Base-by-base conservation (phyloP, 2,888 invertebrate genomes). In the Drosophila falleni region DNA sequence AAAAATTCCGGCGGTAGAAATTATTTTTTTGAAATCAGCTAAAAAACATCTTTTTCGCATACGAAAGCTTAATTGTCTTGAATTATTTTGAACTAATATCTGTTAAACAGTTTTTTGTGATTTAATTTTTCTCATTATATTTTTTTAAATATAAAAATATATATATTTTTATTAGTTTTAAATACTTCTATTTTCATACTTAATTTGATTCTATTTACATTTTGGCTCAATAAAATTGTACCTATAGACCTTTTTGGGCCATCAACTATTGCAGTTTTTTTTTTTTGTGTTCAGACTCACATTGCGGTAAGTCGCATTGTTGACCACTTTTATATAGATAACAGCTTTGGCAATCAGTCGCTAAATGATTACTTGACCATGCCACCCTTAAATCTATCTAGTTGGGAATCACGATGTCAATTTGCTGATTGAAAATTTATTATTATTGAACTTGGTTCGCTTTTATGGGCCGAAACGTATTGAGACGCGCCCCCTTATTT, bases 351-450 rank as follows among this genome's bases (percentile, higher is more conserved):
- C 69, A 64, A 61, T 68, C 53, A 61, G 58, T 31, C 46, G 75
- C 55, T 86, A 82, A 88, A 86, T 88, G 89, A 82, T 82, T 82
- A 80, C 89, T 82, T 80, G 80, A 87, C 81, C 70, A 74, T 46
- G 39, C n/a, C 31, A 35, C 65, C 31, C 0, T 5, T 15, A n/a
- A n/a, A 9, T 16, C 37, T 9, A 26, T 37, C 9, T 15, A 11
- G 78, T 59, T 62, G 60, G 35, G 81, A 89, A 91, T 91, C 87
- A 91, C 81, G 89, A 90, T 89, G 89, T 91, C 92, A 92, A 92
- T 92, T 92, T 92, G 86, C 91, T 92, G 92, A 92, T 92, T 92
- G 92, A 89, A 91, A 90, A 89, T 91, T 91, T 89, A 91, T 91
- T 89, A 82, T 84, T 81, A 84, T 87, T 69, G 65, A 58, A 37